A percentile compares a stretch with the other conserved stretches of the same genome.
These are phyloP conservation scores for Cantharis nigra DNA, from an alignment of 2,888 invertebrate species.

Conservation along the genomic window DNA sequence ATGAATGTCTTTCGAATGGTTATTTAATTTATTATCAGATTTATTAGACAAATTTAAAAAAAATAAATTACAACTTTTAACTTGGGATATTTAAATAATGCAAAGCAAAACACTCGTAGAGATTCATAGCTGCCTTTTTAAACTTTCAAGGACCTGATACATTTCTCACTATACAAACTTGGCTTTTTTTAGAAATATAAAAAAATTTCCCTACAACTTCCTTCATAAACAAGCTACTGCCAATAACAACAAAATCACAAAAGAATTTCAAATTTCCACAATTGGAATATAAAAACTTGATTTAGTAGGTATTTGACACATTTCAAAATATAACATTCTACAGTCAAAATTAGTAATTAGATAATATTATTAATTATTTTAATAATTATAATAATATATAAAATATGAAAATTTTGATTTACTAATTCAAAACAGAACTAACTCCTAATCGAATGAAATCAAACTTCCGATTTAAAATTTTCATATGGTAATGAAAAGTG, in stretches of 20 bases:
- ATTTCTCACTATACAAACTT: not conserved
- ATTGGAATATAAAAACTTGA: not conserved
- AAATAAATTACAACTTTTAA: not conserved
- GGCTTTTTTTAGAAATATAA: not conserved
- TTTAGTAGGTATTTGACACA: not conserved
- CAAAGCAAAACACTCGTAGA: not conserved
- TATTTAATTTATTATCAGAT: not conserved
- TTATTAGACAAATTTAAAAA: not conserved
- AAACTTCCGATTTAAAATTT: not conserved
- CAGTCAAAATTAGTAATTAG: not conserved
- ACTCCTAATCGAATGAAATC: not conserved
- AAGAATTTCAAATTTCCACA: not conserved
- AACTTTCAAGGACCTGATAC: not conserved
- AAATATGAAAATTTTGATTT: not conserved
- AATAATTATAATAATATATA: not conserved
- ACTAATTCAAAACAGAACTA: not conserved
- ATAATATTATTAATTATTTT: no score
- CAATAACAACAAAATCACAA: not conserved
- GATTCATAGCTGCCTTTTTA: not conserved
- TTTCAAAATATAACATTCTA: not conserved
- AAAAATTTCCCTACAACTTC: not conserved
- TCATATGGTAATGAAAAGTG: constrained; percentile 8
- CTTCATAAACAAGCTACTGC: not conserved
- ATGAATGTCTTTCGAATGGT: no score
- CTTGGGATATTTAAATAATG: not conserved